These are phyloP conservation scores for Dromas ardeola DNA, from an alignment of 2,113 vertebrate species.

Conservation along the genomic window DNA sequence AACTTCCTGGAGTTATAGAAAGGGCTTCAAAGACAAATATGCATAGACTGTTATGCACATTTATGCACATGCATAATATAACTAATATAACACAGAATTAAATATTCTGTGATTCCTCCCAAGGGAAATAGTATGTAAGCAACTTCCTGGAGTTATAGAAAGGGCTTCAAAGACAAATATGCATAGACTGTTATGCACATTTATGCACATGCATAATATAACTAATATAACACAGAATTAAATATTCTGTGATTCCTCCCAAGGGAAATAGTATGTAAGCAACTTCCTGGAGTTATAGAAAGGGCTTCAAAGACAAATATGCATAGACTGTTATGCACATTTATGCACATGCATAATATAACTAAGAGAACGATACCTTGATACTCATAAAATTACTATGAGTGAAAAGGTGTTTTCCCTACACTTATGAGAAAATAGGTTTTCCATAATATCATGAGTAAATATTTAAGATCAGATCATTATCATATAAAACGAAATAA, in stretches of 20 bases:
- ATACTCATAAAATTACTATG: neutral
- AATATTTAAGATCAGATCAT: neutral
- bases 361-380: neutral
- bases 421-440: neutral
- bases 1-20: neutral
- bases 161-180: neutral
- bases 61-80: no score
- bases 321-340: neutral
- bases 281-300: neutral
- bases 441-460: neutral
- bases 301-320: neutral
- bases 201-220: no score
- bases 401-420: neutral
- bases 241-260: neutral
- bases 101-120: neutral
- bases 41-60: neutral
- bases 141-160: neutral
- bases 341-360: neutral
- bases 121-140: neutral
- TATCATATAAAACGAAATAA: neutral
- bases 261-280: neutral
- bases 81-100: neutral
- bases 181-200: neutral
- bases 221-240: neutral
- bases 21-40: neutral